Base-by-base conservation (phyloP, 2,113 vertebrate species). In the Labeo catla region DNA sequence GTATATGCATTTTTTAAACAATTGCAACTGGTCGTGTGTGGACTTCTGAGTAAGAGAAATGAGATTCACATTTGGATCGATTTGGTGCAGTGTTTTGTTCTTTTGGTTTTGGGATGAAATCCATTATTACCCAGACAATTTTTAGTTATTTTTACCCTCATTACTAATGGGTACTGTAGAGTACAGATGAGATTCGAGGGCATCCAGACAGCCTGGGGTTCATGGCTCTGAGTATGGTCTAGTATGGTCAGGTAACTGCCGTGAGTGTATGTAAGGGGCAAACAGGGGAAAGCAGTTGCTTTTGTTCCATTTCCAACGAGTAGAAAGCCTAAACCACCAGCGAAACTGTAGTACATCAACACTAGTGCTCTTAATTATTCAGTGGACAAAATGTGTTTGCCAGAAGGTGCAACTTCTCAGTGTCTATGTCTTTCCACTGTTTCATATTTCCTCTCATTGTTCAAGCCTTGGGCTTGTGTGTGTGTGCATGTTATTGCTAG, bases 351-450 rank as follows among this genome's bases (percentile, higher is more conserved):
- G 86, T 81, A 54, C 70, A 49, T 28, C 80, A 59, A 88, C 84
- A 87, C 74, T 50, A 88, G 76, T 21, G 34, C 70, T 84, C 84
- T 93, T 90, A 94, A 93, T 94, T 90, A 94, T 94, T 93, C 84
- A 94, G 90, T 87, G 87, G 87, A 91, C 88, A 92, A 93, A 87
- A 90, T 91, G 88, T 89, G 87, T 93, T 91, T 89, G 88, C 88
- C 86, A 90, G 86, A 89, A 92, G 90, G 89, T 88, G 72, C 88
- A 90, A 91, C 90, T 88, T 91, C 89, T 82, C 90, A 90, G 77
- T 87, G 80, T 12, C 19, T 72, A 50, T 76, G 84, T 81, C 34
- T 84, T 88, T 90, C 81, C 77, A 86, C 87, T 63, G 90, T 76
- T 86, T 91, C 89, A 23, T 81, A 86, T 93, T 93, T 91, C 89